Conservation (phyloP, 2,888 invertebrate genomes). For the Aelia acuminata region DNA sequence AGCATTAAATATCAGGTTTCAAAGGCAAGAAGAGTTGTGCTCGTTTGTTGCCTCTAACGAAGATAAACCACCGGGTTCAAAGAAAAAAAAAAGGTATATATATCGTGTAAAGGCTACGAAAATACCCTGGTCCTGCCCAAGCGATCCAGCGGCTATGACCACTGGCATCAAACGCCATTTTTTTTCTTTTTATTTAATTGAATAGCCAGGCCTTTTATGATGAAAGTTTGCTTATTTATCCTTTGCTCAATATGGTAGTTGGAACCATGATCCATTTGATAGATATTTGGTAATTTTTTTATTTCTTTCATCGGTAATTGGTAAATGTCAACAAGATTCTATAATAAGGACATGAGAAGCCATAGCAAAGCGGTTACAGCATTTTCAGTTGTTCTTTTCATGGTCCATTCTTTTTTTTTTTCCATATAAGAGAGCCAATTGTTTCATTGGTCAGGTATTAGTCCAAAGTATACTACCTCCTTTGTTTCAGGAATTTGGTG, state of each 20-base stretch:
- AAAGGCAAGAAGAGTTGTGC: background rate
- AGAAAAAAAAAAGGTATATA: constrained; percentile 27
- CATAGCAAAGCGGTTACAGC: too few species aligned
- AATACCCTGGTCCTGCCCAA: background rate
- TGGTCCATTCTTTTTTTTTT: too few species aligned
- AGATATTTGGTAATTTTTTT: background rate
- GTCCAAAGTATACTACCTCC: too few species aligned
- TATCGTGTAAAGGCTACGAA: constrained; percentile 25
- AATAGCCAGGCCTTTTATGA: background rate
- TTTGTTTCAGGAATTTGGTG: too few species aligned
- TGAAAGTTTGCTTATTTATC: background rate
- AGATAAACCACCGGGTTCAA: constrained; percentile 21
- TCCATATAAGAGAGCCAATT: too few species aligned
- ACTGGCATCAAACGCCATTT: background rate
- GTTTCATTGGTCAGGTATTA: too few species aligned
- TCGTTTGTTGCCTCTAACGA: constrained; percentile 29
- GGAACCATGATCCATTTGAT: background rate
- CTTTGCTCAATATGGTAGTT: background rate
- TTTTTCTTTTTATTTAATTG: background rate
- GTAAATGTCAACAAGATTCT: too few species aligned
- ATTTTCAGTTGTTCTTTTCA: too few species aligned
- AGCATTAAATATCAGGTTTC: background rate
- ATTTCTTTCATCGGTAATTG: too few species aligned
- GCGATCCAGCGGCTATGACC: background rate
- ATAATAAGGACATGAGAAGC: too few species aligned